Evolutionary conservation across 2,888 invertebrate species (phyloP).

Genomic region (Heliconius ismenius): DNA sequence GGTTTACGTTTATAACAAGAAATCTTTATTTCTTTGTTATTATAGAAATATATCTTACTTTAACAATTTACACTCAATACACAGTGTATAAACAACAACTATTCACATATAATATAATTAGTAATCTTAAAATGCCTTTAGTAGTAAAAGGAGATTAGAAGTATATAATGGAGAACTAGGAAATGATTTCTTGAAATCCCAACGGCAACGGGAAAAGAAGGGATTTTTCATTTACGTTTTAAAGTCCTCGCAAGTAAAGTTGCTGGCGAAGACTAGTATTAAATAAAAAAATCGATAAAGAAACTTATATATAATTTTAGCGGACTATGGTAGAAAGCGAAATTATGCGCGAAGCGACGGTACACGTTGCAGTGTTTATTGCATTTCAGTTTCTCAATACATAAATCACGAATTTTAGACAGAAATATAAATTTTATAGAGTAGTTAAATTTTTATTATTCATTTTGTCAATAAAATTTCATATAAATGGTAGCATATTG

Average conservation of each 20-base stretch:
- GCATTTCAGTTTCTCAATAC: slow-evolving; percentile 1
- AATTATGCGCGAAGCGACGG: slow-evolving; percentile 17
- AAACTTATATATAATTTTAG: not conserved
- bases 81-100: not conserved
- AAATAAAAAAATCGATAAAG: too few relatives aligned
- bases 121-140: too few relatives aligned
- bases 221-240: too few relatives aligned
- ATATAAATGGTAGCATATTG: not conserved
- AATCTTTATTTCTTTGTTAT: not conserved
- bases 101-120: not conserved
- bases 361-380: slow-evolving; percentile 3
- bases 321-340: slow-evolving; percentile 34
- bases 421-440: not conserved
- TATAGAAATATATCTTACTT: not conserved
- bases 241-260: too few relatives aligned
- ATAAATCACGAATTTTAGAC: slow-evolving; percentile 1
- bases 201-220: too few relatives aligned
- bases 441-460: not conserved
- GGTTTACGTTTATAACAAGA: not conserved
- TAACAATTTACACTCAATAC: not conserved
- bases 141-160: too few relatives aligned
- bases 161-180: too few relatives aligned
- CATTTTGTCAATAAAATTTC: not conserved
- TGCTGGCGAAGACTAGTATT: too few relatives aligned
- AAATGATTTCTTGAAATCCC: too few relatives aligned